These are phyloP conservation scores for Hoplostethus atlanticus DNA, from an alignment of 2,797 vertebrate genomes.

Conservation along the genomic window DNA sequence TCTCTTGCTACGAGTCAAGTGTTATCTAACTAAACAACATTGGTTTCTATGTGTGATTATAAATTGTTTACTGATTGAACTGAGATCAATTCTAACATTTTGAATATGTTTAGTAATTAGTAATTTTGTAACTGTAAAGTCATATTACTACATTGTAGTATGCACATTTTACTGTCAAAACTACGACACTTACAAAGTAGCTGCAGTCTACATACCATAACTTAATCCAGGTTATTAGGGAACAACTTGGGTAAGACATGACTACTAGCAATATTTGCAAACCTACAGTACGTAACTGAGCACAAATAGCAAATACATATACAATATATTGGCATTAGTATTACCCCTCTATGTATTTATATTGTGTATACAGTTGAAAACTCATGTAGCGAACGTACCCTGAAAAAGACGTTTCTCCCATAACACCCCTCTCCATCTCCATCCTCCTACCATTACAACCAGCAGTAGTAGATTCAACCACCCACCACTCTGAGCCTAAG, in stretches of 20 bases:
- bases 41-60: conserved; percentile 69
- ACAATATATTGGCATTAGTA: conserved; percentile 54
- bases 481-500: conserved; percentile 83
- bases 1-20: conserved; percentile 62
- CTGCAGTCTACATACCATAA: conserved; percentile 49
- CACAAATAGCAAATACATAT: conserved; percentile 76
- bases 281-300: conserved; percentile 70
- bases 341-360: conserved; percentile 64
- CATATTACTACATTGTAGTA: conserved; percentile 70
- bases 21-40: conserved; percentile 58
- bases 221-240: conserved; percentile 66
- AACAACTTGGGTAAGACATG: conserved; percentile 67
- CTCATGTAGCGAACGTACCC: conserved; percentile 68
- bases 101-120: conserved; percentile 69
- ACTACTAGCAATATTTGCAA: conserved; percentile 75
- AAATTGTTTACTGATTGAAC: conserved; percentile 74
- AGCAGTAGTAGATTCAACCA: conserved; percentile 85
- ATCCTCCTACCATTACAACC: conserved; percentile 83
- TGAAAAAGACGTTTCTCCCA: conserved; percentile 65
- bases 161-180: conserved; percentile 72
- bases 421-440: conserved; percentile 81
- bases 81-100: conserved; percentile 65
- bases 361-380: conserved; percentile 68
- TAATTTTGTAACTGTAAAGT: conserved; percentile 72
- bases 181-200: conserved; percentile 61